These are phyloP conservation scores for Drosophila seguyi DNA, from an alignment of 1,140 invertebrate species.

Conservation along the genomic window DNA sequence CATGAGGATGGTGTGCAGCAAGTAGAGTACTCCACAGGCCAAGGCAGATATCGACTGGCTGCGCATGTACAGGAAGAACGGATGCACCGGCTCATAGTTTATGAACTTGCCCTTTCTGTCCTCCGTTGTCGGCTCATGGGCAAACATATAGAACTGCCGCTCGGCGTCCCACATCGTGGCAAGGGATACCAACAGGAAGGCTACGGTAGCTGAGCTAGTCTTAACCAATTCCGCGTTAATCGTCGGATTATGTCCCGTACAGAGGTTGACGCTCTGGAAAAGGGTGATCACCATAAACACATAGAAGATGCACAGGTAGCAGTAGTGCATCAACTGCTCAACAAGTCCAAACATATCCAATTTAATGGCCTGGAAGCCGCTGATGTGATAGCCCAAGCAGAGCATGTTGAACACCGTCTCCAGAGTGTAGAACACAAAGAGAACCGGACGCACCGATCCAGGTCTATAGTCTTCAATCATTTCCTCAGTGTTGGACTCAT, in stretches of 20 bases:
- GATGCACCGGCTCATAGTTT: conserved; percentile 19
- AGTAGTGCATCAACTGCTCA: conserved; percentile 7
- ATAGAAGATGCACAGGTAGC: conserved; percentile 34
- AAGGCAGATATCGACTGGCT: conserved; percentile 31
- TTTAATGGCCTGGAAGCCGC: conserved; percentile 17
- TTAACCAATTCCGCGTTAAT: conserved; percentile 24
- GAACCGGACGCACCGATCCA: conserved; percentile 27
- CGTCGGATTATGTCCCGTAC: conserved; percentile 29
- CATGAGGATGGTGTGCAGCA: conserved; percentile 43
- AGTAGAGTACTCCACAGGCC: conserved; percentile 35
- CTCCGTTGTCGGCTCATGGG: neutral
- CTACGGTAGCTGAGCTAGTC: conserved; percentile 8
- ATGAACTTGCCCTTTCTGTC: neutral
- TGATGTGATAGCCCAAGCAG: conserved; percentile 42
- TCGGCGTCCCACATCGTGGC: conserved; percentile 47
- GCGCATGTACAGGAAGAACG: conserved; percentile 13
- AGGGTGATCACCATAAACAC: conserved; percentile 38
- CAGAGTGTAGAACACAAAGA: conserved; percentile 41
- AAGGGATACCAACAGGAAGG: conserved; percentile 26
- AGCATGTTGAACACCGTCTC: conserved; percentile 39
- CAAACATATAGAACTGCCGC: conserved; percentile 23
- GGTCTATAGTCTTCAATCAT: neutral
- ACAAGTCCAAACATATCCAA: neutral
- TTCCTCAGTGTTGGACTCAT: accelerated
- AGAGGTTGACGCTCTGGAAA: conserved; percentile 48